These are phyloP conservation scores for Eudyptes chrysolophus DNA, from an alignment of 2,113 vertebrate genomes.

Conservation along the genomic window DNA sequence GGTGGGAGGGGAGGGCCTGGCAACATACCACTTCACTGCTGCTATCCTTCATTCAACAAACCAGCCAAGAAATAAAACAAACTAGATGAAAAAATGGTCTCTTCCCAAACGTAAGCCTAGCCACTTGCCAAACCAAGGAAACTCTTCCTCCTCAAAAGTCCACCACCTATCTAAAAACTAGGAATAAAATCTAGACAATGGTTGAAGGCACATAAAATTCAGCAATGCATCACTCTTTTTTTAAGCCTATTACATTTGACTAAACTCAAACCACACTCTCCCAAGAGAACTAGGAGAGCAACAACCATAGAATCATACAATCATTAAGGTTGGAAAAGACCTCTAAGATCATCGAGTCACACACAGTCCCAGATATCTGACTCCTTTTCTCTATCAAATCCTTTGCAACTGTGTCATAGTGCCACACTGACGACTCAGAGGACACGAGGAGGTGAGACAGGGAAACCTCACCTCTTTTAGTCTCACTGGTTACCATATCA, in stretches of 20 bases:
- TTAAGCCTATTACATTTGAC: neutral
- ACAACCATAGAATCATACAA: no score
- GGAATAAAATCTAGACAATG: neutral
- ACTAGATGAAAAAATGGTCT: neutral
- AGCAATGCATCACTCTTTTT: neutral
- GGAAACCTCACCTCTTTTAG: neutral
- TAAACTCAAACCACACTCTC: neutral
- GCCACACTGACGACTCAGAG: neutral
- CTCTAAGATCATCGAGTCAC: neutral
- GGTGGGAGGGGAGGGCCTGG: accelerated
- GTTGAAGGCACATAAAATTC: neutral
- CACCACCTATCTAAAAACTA: neutral
- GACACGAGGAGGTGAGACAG: neutral
- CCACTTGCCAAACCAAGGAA: neutral
- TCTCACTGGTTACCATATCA: neutral
- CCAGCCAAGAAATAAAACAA: neutral
- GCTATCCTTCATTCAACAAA: neutral
- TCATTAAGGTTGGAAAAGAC: no score
- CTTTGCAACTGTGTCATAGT: neutral
- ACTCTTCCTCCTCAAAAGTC: neutral
- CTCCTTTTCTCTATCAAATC: neutral
- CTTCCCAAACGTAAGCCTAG: neutral
- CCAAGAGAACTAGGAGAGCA: neutral
- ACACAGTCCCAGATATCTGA: neutral
- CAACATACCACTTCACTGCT: neutral